Base-by-base conservation (phyloP, 2,888 invertebrate genomes). In the Dicyrtoma fusca region DNA sequence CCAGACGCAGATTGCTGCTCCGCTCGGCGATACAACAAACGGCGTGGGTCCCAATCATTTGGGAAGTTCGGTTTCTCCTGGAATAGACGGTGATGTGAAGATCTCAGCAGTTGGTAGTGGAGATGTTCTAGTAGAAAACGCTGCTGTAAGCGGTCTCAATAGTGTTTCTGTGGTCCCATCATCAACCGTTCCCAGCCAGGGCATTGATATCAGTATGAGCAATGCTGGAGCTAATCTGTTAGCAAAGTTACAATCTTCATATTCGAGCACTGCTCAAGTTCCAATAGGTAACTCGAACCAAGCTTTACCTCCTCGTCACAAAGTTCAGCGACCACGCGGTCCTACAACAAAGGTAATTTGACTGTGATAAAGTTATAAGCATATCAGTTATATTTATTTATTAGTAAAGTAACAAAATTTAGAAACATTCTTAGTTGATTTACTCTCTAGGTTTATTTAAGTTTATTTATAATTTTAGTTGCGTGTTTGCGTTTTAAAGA, bases 281-380 rank as follows among this genome's bases (percentile, higher is more conserved):
- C 69, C 55, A 17, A 57, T 62, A 5, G 57, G 34, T 11, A 61
- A 49, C 23, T 14, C 63, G 25, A 61, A 70, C 23, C 69, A 68
- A 68, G 74, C 75, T 71, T 73, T 80, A 72, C 80, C 80, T 64
- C 77, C 75, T 57, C 74, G 80, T 63, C 77, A 77, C 49, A 77
- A 78, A 69, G 77, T 77, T 51, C 79, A 77, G 69, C 69, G 76
- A 53, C 78, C 75, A 4, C 77, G 76, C 11, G 69, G 68, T 19
- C 68, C 69, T 34, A 59, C 42, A 17, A 61, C 77, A 49, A 80
- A 80, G 75, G 77, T 80, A 72, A 63, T 11, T 21, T 59, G 14
- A 34, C n/a, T n/a, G n/a, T n/a, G n/a, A n/a, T n/a, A n/a, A n/a
- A n/a, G n/a, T n/a, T n/a, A n/a, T n/a, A n/a, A n/a, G n/a, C n/a